Conservation (phyloP, 2,797 vertebrate genomes). For the Melanogrammus aeglefinus region DNA sequence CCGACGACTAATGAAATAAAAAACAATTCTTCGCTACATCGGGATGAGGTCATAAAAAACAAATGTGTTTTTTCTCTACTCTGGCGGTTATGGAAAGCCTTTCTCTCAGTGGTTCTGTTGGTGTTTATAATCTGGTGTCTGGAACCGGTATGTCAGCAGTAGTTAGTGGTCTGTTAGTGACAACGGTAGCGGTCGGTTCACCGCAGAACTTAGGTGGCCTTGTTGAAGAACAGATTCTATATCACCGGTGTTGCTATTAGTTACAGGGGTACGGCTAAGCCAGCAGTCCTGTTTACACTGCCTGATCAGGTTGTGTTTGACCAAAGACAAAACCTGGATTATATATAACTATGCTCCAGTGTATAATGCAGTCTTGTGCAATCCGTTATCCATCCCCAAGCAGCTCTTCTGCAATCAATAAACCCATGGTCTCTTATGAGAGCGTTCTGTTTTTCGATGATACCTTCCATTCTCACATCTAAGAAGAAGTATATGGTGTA, state of each 20-base stretch:
- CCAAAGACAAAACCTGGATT: background rate
- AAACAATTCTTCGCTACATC: background rate
- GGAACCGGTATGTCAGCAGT: background rate
- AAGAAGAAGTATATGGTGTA: background rate
- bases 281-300: background rate
- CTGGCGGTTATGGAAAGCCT: background rate
- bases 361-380: background rate
- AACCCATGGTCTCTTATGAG: background rate
- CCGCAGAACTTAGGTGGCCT: constrained; percentile 1
- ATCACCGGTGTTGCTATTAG: background rate
- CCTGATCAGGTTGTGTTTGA: background rate
- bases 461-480: background rate
- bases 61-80: background rate
- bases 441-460: background rate
- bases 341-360: too few species aligned
- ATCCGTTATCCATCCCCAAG: background rate
- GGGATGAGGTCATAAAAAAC: constrained; percentile 2
- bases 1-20: background rate
- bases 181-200: background rate
- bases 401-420: background rate
- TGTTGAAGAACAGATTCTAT: background rate
- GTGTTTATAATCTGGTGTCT: constrained; percentile 3
- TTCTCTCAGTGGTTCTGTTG: background rate
- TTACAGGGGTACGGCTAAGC: background rate
- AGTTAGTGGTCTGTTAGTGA: background rate